Evolutionary conservation across 2,113 vertebrate genomes (phyloP), one percentile per base, ranked within the genome.

Genomic region (Peromyscus maniculatus): DNA sequence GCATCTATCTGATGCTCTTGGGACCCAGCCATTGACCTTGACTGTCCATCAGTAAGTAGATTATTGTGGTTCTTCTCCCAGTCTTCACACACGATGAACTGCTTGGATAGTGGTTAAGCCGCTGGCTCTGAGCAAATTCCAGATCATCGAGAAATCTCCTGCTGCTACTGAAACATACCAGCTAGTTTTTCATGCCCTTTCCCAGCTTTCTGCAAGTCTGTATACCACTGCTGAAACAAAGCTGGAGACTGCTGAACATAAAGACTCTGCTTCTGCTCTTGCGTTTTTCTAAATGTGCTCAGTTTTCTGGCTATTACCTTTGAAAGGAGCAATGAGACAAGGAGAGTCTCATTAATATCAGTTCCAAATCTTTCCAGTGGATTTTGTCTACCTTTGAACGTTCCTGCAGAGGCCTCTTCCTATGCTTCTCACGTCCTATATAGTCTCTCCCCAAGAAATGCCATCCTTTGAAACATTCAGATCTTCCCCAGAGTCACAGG

Each of bases 1-100:
- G 99, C 99, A 98, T 99, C 99, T 99, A 99, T 99, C 99, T 98
- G 99, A 99, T 99, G 98, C 99, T 99, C 98, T 98, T 99, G 99
- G 97, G 99, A 98, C n/a, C 99, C 95, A 46, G 98, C 98, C 99
- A 99, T 99, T 98, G 99, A 99, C 97, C 99, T 99, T 99, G 99
- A 94, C 98, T 99, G 99, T 62, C 99, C 99, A 71, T 98, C 99
- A 95, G 98, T 98, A 87, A 99, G 97, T 96, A 99, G 99, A 55
- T 82, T 96, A 95, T 99, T 98, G 15, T 99, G 99, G 95, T 94
- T 99, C 97, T 99, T 99, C 96, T 99, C 99, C 98, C 99, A 98
- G 16, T 99, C n/a, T 99, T 99, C 98, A 99, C 99, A 97, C 98
- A 99, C 99, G 55, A 99, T 77, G 95, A 99, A 99, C 87, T 99